Conservation (phyloP, 2,113 vertebrate species). For the Aleadryas rufinucha region DNA sequence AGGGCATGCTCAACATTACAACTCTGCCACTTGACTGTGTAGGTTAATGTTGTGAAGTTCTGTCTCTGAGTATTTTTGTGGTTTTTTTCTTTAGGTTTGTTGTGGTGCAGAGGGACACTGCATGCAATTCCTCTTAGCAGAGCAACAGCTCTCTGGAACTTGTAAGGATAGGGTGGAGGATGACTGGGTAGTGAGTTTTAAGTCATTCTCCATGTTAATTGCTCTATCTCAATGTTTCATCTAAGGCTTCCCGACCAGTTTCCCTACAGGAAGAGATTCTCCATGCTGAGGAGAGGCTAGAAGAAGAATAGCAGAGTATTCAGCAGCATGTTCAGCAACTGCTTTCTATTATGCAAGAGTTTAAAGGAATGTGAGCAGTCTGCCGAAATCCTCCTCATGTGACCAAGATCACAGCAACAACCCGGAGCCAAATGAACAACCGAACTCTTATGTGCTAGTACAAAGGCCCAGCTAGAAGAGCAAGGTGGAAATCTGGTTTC, state of each 20-base stretch:
- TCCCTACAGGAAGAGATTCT: constrained; percentile 69
- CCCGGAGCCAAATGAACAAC: neutral
- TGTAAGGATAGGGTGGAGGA: neutral
- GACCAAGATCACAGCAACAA: constrained; percentile 21
- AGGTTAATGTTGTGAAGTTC: neutral
- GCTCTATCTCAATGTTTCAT: neutral
- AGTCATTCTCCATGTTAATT: neutral
- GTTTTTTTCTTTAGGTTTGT: neutral
- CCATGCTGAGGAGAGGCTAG: constrained; percentile 70
- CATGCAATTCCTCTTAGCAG: neutral
- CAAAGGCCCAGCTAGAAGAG: neutral
- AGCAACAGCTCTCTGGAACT: neutral
- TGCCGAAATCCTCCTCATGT: constrained; percentile 15
- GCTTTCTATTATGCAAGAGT: constrained; percentile 83
- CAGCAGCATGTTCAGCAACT: constrained; percentile 78
- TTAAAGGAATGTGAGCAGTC: constrained; percentile 80
- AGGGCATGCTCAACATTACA: neutral
- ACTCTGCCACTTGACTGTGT: neutral
- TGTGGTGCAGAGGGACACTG: neutral
- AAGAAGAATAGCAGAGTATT: constrained; percentile 71
- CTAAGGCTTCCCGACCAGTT: neutral
- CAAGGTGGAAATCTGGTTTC: neutral
- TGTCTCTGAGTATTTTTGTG: neutral
- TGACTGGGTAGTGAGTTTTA: neutral
- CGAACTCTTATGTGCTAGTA: neutral